Evolutionary conservation across 2,888 invertebrate genomes (phyloP).

Genomic region (Drosophila macrospina): DNA sequence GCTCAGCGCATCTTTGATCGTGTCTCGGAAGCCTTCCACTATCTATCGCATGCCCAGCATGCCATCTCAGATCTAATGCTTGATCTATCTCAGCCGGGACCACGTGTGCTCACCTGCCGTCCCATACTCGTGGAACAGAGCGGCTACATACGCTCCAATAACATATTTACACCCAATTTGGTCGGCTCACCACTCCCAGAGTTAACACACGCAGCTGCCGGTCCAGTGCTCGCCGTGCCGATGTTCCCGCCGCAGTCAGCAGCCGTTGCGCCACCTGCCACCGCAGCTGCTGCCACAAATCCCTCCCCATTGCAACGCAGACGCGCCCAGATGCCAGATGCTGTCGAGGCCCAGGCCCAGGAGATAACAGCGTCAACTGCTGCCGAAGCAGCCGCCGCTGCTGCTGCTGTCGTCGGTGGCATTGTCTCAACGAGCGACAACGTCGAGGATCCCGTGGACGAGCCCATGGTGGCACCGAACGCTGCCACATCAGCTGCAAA

Average conservation of each 20-base stretch:
- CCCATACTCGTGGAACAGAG: constrained; percentile 91
- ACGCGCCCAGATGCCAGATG: neutral
- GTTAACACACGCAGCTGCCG: neutral
- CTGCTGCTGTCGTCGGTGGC: constrained; percentile 8
- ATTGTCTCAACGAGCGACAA: constrained; percentile 33
- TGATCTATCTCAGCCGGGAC: constrained; percentile 89
- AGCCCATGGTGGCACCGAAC: constrained; percentile 65
- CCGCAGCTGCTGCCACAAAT: neutral
- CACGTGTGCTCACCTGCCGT: constrained; percentile 89
- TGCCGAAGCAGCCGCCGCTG: constrained; percentile 15
- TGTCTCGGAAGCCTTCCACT: constrained; percentile 93
- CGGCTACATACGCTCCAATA: constrained; percentile 85
- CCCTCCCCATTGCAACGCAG: neutral
- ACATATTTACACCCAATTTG: constrained; percentile 71
- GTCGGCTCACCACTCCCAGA: constrained; percentile 20
- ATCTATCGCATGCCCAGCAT: constrained; percentile 95
- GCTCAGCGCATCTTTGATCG: constrained; percentile 90
- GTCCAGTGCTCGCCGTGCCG: constrained; percentile 1
- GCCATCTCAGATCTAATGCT: constrained; percentile 94
- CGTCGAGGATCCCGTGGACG: constrained; percentile 81
- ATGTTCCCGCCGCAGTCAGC: neutral
- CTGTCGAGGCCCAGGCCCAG: neutral
- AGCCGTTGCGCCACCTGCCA: neutral
- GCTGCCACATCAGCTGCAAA: neutral
- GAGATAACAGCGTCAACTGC: constrained; percentile 10